Conservation (phyloP, 2,888 invertebrate species). For the Epirrita christyi region DNA sequence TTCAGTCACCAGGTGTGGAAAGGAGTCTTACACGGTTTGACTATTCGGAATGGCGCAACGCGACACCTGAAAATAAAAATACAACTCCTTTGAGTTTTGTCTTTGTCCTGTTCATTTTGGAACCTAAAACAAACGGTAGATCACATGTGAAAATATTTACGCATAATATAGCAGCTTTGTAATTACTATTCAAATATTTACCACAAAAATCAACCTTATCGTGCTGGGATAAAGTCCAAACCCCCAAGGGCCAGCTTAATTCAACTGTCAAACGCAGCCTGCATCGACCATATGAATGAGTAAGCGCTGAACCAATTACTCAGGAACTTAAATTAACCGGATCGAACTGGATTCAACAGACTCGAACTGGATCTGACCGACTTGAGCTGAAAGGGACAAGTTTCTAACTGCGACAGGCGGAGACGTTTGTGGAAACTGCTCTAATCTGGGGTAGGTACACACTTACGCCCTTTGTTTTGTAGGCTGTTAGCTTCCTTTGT, state of each 20-base stretch:
- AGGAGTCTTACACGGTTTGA: constrained; percentile 5
- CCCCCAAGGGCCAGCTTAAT: neutral
- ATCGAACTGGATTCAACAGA: constrained; percentile 20
- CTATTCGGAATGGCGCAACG: constrained; percentile 19
- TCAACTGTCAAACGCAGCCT: constrained; percentile 22
- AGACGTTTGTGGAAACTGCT: constrained; percentile 9
- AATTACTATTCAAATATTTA: neutral
- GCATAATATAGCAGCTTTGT: neutral
- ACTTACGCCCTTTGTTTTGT: neutral
- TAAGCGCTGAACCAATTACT: constrained; percentile 36
- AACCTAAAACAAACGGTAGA: neutral
- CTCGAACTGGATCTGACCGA: constrained; percentile 21
- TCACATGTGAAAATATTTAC: neutral
- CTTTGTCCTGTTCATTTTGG: neutral
- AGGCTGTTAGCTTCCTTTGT: neutral
- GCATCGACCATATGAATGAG: constrained; percentile 32
- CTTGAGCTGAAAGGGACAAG: constrained; percentile 19
- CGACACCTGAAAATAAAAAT: neutral
- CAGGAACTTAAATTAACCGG: constrained; percentile 37
- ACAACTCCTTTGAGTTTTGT: neutral
- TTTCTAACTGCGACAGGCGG: constrained; percentile 23
- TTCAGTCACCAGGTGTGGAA: constrained; percentile 2
- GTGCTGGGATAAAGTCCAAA: neutral
- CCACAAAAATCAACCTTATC: neutral
- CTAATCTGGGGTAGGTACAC: constrained; percentile 9